Conservation (phyloP, 2,113 vertebrate species). For the Oncorhynchus kisutch region DNA sequence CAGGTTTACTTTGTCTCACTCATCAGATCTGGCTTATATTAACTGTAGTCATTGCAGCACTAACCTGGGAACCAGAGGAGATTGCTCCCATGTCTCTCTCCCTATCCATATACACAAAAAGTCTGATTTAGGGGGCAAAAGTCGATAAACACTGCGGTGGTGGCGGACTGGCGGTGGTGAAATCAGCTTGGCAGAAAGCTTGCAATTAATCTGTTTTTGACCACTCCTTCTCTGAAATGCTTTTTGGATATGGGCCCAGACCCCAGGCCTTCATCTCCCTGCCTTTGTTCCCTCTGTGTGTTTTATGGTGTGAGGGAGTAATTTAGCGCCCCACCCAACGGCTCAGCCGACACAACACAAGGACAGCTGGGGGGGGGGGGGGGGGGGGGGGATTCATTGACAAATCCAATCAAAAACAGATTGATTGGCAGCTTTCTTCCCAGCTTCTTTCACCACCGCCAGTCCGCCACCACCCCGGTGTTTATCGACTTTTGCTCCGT, state of each 20-base stretch:
- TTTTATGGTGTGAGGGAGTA: background rate
- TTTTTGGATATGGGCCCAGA: background rate
- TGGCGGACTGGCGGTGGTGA: slow-evolving; percentile 2
- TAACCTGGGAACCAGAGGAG: slow-evolving; percentile 7
- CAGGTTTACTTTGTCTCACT: too few species aligned
- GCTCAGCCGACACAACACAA: slow-evolving; percentile 12
- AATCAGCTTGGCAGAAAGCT: slow-evolving; percentile 24
- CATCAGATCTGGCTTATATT: too few species aligned
- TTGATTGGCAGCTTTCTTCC: slow-evolving; percentile 27
- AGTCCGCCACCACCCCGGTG: slow-evolving; percentile 13
- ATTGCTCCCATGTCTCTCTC: background rate
- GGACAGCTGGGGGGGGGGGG: background rate
- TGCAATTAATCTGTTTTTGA: slow-evolving; percentile 40
- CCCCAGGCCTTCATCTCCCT: background rate
- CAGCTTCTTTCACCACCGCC: slow-evolving; percentile 29
- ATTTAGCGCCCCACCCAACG: slow-evolving; percentile 4
- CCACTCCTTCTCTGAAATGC: too few species aligned
- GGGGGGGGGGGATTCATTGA: slow-evolving; percentile 20
- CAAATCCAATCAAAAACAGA: slow-evolving; percentile 41
- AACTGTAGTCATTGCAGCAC: slow-evolving; percentile 13
- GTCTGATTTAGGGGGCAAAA: slow-evolving; percentile 44
- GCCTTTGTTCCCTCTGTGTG: slow-evolving; percentile 3
- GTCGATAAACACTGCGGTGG: slow-evolving; percentile 39
- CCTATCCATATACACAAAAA: background rate
- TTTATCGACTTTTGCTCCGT: slow-evolving; percentile 44